Evolutionary conservation across 2,888 invertebrate genomes (phyloP).

Genomic region (Ennomos quercinarius): DNA sequence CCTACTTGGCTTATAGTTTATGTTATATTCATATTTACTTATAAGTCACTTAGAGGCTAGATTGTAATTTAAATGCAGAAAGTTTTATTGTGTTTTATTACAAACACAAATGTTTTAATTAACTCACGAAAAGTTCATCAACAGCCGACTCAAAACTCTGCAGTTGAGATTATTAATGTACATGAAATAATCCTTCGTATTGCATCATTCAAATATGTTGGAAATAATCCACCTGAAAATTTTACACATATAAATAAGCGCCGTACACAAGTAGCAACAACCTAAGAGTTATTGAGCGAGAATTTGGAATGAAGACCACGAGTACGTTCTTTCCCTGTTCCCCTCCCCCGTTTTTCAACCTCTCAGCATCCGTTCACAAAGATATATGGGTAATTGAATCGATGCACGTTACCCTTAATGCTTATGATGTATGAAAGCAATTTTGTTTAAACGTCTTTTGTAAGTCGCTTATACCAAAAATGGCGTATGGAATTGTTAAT

Average conservation of each 20-base stretch:
- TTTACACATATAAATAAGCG: conserved; percentile 16
- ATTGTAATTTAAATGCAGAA: too few species aligned
- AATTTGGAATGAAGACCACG: conserved; percentile 13
- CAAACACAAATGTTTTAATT: too few species aligned
- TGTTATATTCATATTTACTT: too few species aligned
- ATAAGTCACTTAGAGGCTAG: too few species aligned
- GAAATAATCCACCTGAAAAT: conserved; percentile 23
- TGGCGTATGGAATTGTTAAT: conserved; percentile 45
- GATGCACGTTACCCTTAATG: conserved; percentile 47
- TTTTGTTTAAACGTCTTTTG: conserved; percentile 53
- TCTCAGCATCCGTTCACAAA: conserved; percentile 28
- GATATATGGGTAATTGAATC: conserved; percentile 54
- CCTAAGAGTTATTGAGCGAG: conserved; percentile 14
- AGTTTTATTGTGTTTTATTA: too few species aligned
- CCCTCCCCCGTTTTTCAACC: not conserved
- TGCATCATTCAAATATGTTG: conserved; percentile 5
- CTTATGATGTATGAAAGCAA: conserved; percentile 56
- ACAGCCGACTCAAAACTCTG: too few species aligned
- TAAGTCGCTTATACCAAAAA: conserved; percentile 37
- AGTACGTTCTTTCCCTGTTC: not conserved
- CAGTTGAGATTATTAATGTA: not conserved
- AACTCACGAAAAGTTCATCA: too few species aligned
- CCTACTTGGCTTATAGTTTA: too few species aligned
- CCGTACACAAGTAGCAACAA: conserved; percentile 16
- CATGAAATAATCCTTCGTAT: conserved; percentile 5